phyloP scores from a whole-genome alignment of 2,797 vertebrate genomes.

The Poeciliopsis paucimaculata region DNA sequence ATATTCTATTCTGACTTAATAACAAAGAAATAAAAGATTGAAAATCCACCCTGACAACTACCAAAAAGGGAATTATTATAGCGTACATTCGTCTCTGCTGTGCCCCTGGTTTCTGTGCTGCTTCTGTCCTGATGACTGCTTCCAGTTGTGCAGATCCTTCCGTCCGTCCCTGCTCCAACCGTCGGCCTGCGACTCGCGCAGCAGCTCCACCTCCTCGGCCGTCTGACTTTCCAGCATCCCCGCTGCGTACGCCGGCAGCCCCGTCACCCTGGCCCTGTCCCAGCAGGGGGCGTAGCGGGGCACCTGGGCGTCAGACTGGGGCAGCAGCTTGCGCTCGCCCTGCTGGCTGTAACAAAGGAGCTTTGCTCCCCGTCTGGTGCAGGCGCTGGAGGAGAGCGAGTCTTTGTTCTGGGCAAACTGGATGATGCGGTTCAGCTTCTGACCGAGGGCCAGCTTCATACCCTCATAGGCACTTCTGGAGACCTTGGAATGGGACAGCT shows the following conservation, averaged over 20 bases:
- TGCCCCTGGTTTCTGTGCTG: conserved; percentile 63
- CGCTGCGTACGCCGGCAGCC: conserved; percentile 60
- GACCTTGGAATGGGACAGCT: conserved; percentile 89
- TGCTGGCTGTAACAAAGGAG: conserved; percentile 88
- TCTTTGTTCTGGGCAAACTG: conserved; percentile 97
- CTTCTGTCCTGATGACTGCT: conserved; percentile 44
- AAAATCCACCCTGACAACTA: background rate
- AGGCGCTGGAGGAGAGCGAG: conserved; percentile 77
- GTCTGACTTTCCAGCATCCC: conserved; percentile 82
- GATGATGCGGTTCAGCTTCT: conserved; percentile 94
- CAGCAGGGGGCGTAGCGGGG: conserved; percentile 91
- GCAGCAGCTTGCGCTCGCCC: conserved; percentile 85
- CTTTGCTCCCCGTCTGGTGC: conserved; percentile 81
- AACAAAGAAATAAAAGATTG: background rate
- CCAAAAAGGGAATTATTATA: background rate
- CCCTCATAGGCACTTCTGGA: conserved; percentile 93
- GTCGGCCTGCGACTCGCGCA: conserved; percentile 73
- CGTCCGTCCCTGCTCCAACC: conserved; percentile 78
- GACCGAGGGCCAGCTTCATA: conserved; percentile 92
- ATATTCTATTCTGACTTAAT: background rate
- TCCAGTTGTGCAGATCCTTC: conserved; percentile 72
- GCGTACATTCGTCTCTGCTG: conserved; percentile 90
- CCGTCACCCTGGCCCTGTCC: conserved; percentile 77
- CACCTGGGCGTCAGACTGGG: conserved; percentile 90
- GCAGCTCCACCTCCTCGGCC: conserved; percentile 79